Percentiles rank a stretch among this genome's conserved stretches.
Evolutionary conservation across 2,797 vertebrate genomes (phyloP).

Genomic region (Mustela erminea): DNA sequence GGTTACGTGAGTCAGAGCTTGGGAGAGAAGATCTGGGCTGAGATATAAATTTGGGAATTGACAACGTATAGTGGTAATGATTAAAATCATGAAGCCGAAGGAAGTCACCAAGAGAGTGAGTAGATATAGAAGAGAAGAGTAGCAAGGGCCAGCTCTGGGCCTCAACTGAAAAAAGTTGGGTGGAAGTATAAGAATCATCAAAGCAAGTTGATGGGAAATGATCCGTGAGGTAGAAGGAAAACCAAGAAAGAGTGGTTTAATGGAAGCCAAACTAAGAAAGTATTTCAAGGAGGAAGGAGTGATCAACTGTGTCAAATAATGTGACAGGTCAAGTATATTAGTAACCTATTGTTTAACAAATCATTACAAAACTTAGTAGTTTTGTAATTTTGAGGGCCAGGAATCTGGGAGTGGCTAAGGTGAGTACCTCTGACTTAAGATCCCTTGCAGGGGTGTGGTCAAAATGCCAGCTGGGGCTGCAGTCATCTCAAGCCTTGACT

Average conservation of each 20-base stretch:
- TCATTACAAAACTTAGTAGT: background rate
- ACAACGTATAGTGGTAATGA: background rate
- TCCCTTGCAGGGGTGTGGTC: background rate
- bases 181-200: background rate
- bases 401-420: background rate
- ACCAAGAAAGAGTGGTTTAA: background rate
- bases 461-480: background rate
- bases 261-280: background rate
- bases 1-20: background rate
- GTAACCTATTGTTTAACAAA: background rate
- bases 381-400: background rate
- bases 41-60: constrained; percentile 2
- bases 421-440: background rate
- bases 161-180: background rate
- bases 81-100: background rate
- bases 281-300: background rate
- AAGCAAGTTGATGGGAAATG: background rate
- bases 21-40: background rate
- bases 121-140: background rate
- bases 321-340: background rate
- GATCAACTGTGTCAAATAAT: background rate
- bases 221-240: background rate
- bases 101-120: background rate
- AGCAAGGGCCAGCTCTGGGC: background rate
- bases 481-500: background rate